These are phyloP conservation scores for Harpalus rufipes DNA, from an alignment of 2,888 invertebrate species.

Conservation along the genomic window DNA sequence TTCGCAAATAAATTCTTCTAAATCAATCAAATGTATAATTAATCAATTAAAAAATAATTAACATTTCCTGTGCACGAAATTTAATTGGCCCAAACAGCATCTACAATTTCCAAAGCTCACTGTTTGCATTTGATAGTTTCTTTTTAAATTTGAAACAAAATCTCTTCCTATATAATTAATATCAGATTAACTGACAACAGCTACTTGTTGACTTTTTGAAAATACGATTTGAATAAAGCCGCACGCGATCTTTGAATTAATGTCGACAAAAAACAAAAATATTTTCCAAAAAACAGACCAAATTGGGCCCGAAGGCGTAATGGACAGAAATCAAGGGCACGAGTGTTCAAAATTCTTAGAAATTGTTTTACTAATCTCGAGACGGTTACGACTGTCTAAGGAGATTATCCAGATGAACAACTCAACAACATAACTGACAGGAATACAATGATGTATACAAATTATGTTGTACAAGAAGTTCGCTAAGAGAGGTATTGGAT, in stretches of 20 bases:
- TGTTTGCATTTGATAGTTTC: constrained; percentile 10
- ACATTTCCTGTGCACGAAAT: constrained; percentile 51
- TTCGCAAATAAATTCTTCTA: constrained; percentile 50
- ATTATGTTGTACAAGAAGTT: too few relatives aligned
- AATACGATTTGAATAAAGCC: constrained; percentile 61
- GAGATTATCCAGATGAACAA: neutral
- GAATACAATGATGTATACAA: too few relatives aligned
- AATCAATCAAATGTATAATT: constrained; percentile 49
- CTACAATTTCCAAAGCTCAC: constrained; percentile 18
- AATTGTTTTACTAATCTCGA: constrained; percentile 36
- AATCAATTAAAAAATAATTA: constrained; percentile 61
- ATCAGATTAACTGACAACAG: constrained; percentile 62
- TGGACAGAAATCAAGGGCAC: constrained; percentile 47
- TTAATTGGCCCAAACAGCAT: constrained; percentile 33
- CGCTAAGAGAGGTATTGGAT: too few relatives aligned
- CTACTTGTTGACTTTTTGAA: constrained; percentile 67
- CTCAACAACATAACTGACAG: too few relatives aligned
- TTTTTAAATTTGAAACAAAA: constrained; percentile 56
- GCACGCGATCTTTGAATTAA: constrained; percentile 64
- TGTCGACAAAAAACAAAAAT: constrained; percentile 44
- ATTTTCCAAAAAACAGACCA: constrained; percentile 60
- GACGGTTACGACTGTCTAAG: neutral
- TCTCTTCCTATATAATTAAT: constrained; percentile 66
- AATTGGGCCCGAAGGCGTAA: constrained; percentile 47
- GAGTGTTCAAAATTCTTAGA: constrained; percentile 34